phyloP scores from a whole-genome alignment of 64 coral and sea anemone genomes.

The Acropora tenuis region DNA sequence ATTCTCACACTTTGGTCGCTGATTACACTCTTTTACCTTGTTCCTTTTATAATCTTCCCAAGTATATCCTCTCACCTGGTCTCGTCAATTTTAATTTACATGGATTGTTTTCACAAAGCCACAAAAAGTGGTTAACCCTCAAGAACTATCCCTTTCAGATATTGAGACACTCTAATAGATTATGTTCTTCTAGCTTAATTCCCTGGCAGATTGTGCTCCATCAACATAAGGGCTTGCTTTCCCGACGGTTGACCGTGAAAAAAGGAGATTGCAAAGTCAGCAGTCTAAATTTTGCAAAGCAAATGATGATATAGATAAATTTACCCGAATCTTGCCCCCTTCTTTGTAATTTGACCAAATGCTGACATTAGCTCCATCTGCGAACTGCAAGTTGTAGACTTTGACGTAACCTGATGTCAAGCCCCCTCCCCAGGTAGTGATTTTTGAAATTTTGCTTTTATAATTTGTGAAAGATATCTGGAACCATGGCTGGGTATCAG shows the following conservation, averaged over 20 bases:
- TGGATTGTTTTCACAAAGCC: background rate
- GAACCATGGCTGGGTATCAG: conserved; percentile 36
- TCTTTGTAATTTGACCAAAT: conserved; percentile 47
- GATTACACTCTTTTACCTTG: too few species aligned
- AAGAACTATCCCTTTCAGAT: too few species aligned
- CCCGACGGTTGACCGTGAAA: too few species aligned
- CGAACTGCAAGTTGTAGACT: conserved; percentile 36
- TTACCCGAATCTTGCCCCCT: conserved; percentile 44
- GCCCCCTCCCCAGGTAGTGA: conserved; percentile 62
- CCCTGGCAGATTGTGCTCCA: too few species aligned
- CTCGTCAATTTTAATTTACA: too few species aligned
- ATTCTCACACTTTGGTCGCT: too few species aligned
- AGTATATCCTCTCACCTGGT: too few species aligned
- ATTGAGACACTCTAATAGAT: too few species aligned
- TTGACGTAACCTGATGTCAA: conserved; percentile 13
- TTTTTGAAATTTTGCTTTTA: conserved; percentile 45
- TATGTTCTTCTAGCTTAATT: too few species aligned
- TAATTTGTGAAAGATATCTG: conserved; percentile 38
- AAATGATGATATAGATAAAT: background rate
- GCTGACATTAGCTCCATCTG: background rate
- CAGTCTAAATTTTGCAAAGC: background rate
- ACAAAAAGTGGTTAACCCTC: too few species aligned
- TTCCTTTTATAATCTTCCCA: too few species aligned
- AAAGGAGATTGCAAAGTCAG: background rate
- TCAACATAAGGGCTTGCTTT: too few species aligned